These are phyloP conservation scores for Druon quercuslanigerum DNA, from an alignment of 1,140 invertebrate species.

Conservation along the genomic window DNA sequence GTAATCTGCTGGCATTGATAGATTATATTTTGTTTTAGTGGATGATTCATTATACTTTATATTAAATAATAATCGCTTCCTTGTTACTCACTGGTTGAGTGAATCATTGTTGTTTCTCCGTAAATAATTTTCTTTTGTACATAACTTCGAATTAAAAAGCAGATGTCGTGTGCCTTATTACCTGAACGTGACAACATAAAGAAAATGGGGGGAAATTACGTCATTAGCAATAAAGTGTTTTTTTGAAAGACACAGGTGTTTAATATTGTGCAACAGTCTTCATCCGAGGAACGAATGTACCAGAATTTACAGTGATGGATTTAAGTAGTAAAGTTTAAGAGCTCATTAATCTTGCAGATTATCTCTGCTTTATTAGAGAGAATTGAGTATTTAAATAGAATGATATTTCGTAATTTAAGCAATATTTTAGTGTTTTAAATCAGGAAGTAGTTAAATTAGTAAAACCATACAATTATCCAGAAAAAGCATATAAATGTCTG, in stretches of 20 bases:
- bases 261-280: neutral
- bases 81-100: neutral
- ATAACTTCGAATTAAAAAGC: neutral
- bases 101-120: neutral
- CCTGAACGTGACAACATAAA: constrained; percentile 3
- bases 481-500: too few species aligned
- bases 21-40: too few species aligned
- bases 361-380: neutral
- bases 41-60: too few species aligned
- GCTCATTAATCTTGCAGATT: neutral
- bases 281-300: neutral
- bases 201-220: neutral
- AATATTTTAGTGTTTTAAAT: too few species aligned
- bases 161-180: neutral
- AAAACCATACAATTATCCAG: too few species aligned
- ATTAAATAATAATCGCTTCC: too few species aligned
- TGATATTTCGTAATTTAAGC: too few species aligned
- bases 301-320: neutral
- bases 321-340: neutral
- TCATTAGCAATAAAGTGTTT: neutral
- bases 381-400: too few species aligned
- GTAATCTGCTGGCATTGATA: too few species aligned
- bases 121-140: constrained; percentile 11
- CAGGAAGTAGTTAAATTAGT: too few species aligned
- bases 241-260: neutral